These are phyloP conservation scores for Etheostoma cragini DNA, from an alignment of 2,113 vertebrate genomes.

Conservation along the genomic window DNA sequence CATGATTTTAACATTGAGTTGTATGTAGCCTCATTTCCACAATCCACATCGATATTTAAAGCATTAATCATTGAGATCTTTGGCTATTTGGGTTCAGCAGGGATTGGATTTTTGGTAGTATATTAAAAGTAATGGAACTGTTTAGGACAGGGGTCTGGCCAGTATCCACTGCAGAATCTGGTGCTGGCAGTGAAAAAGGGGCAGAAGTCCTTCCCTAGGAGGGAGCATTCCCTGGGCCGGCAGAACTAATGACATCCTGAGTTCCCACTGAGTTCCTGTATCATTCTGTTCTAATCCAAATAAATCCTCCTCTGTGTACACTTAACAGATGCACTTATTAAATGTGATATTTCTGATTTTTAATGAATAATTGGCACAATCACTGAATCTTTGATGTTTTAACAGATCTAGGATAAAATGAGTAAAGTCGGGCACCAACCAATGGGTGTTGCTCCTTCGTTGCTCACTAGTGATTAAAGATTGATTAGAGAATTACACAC, in stretches of 20 bases:
- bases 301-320: conserved; percentile 63
- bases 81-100: background rate
- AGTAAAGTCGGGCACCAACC: background rate
- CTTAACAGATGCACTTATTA: conserved; percentile 28
- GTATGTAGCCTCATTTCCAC: background rate
- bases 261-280: conserved; percentile 68
- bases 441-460: background rate
- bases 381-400: conserved; percentile 1
- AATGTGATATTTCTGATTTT: conserved; percentile 18
- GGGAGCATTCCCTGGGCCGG: conserved; percentile 44
- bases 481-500: background rate
- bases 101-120: background rate
- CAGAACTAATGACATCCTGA: conserved; percentile 69
- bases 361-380: conserved; percentile 18
- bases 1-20: background rate
- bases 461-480: background rate
- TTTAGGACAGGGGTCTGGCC: background rate
- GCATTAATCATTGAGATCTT: background rate
- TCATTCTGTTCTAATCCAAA: conserved; percentile 64
- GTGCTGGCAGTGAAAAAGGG: conserved; percentile 22
- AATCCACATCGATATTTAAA: background rate
- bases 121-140: conserved; percentile 4
- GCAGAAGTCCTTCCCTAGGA: conserved; percentile 32
- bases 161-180: conserved; percentile 24
- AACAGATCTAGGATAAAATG: background rate